phyloP scores from a whole-genome alignment of 2,797 vertebrate genomes.

The Chloroceryle inda region DNA sequence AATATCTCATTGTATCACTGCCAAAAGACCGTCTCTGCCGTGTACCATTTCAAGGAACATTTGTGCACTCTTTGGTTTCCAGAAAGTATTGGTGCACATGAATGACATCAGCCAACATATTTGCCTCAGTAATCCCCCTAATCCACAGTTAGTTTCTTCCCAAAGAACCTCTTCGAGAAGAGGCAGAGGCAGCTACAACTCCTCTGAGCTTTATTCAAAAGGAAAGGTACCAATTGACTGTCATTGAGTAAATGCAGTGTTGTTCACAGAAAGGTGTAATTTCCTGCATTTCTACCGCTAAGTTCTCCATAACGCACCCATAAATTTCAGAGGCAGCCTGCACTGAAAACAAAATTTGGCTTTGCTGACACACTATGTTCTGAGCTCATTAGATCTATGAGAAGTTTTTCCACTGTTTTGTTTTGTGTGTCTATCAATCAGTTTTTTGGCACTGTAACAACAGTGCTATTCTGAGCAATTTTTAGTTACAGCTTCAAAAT shows the following conservation, averaged over 20 bases:
- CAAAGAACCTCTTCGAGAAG: not conserved
- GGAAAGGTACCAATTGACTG: not conserved
- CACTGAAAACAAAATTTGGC: not conserved
- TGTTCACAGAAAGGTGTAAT: slow-evolving; percentile 10
- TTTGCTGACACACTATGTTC: not conserved
- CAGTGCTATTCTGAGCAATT: not conserved
- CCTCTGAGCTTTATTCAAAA: not conserved
- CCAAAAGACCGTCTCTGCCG: not conserved
- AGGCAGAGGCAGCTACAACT: not conserved
- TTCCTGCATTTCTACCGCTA: not conserved
- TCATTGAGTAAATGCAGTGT: not conserved
- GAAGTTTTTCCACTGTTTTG: not conserved
- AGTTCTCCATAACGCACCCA: not conserved
- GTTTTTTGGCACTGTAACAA: not conserved
- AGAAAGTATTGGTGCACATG: not conserved
- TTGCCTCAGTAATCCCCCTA: not conserved
- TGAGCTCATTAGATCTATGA: not conserved
- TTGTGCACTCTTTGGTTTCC: not conserved
- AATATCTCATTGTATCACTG: slow-evolving; percentile 1
- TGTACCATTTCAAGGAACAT: not conserved
- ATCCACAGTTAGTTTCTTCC: not conserved
- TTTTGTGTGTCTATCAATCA: not conserved
- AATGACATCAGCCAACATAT: not conserved
- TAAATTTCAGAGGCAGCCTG: not conserved
- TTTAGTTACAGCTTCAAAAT: not conserved